Evolutionary conservation across 2,113 vertebrate species (phyloP), one percentile per base, ranked within the genome.

Genomic region (Hassar affinis): DNA sequence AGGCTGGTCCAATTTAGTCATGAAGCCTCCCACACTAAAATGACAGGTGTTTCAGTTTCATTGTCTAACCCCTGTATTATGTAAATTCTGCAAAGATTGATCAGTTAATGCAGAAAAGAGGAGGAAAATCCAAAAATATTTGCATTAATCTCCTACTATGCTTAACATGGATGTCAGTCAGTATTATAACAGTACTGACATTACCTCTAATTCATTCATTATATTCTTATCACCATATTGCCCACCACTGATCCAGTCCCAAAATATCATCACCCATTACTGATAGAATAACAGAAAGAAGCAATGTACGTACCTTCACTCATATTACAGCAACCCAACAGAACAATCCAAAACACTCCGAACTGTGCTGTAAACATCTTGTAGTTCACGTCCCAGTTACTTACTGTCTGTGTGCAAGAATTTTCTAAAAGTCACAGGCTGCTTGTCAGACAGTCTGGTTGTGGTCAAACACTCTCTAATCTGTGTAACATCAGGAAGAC

Each of bases 251-350:
- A 71, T 45, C 12, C 8, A 69, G 25, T 45, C 22, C 9, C 33
- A 69, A 42, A 69, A 64, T 8, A 11, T 42, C 2, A 38, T 14
- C 22, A 71, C 22, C 4, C 1, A 0, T n/a, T 38, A 49, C n/a
- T 30, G 14, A 49, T 3, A 51, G 45, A 15, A 33, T 56, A 15
- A 54, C 25, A 30, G 30, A 12, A 61, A 72, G n/a, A 42, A 30
- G 6, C 27, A 42, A 42, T 54, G 25, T 25, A 68, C 71, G 22
- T 85, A 85, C 86, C 84, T 77, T 77, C 56, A 78, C 42, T 77
- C 57, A 35, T 78, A 9, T 35, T 25, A 84, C 59, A 83, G 42
- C 52, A 83, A 59, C 42, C 72, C 25, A 83, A 56, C n/a, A 85
- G 62, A 52, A 85, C 18, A 18, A 85, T 79, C 49, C 59, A 83